Evolutionary conservation across 1,140 invertebrate species (phyloP).

Genomic region (Zaprionus africanus): DNA sequence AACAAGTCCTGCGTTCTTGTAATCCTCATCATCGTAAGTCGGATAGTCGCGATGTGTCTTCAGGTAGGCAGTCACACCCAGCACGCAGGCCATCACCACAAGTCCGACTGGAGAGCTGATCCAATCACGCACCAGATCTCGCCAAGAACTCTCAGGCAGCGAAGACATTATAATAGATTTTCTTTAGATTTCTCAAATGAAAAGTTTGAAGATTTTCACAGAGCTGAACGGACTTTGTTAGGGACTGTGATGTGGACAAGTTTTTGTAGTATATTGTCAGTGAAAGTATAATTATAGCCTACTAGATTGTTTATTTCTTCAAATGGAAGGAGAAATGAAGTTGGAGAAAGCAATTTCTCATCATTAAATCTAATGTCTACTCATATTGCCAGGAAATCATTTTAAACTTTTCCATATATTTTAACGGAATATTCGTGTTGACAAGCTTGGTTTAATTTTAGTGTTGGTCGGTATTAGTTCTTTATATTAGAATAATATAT

Average conservation of each 20-base stretch:
- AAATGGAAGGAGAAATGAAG: too few relatives aligned
- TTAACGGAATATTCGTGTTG: too few relatives aligned
- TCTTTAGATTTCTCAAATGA: neutral
- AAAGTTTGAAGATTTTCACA: neutral
- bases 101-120: conserved; percentile 40
- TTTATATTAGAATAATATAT: too few relatives aligned
- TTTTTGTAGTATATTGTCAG: neutral
- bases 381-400: too few relatives aligned
- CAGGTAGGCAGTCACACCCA: conserved; percentile 38
- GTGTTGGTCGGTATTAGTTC: too few relatives aligned
- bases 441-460: too few relatives aligned
- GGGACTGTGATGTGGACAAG: neutral
- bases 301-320: neutral
- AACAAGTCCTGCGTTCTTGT: conserved; percentile 15
- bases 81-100: conserved; percentile 11
- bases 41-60: conserved; percentile 3
- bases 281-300: neutral
- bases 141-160: conserved; percentile 14
- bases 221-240: neutral
- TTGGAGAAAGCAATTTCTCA: too few relatives aligned
- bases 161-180: conserved; percentile 26
- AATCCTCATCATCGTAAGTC: conserved; percentile 64
- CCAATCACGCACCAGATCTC: conserved; percentile 34
- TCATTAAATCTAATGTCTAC: too few relatives aligned
- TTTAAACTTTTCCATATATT: too few relatives aligned